Evolutionary conservation across 2,113 vertebrate genomes (phyloP).

Genomic region (Chrysochloris asiatica): DNA sequence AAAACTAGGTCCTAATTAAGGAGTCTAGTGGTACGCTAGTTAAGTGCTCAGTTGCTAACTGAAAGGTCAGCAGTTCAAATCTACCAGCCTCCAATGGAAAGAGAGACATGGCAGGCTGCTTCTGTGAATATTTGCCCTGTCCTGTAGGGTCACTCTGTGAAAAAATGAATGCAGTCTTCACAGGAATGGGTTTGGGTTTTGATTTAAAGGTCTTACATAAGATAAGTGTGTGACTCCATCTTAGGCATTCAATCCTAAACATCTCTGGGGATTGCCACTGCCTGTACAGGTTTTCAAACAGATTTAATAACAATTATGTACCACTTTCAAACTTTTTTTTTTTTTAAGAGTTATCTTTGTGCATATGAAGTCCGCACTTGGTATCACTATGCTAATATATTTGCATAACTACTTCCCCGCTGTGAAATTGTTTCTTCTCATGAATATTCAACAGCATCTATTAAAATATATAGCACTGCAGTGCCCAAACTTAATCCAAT

Average conservation of each 20-base stretch:
- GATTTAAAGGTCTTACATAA: neutral
- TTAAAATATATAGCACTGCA: neutral
- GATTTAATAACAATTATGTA: neutral
- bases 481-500: neutral
- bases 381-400: neutral
- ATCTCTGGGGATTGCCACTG: neutral
- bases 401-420: neutral
- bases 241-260: neutral
- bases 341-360: neutral
- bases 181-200: neutral
- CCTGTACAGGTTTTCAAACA: neutral
- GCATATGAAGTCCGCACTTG: neutral
- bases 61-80: neutral
- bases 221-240: too few relatives aligned
- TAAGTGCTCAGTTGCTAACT: neutral
- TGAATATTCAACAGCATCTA: neutral
- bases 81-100: neutral
- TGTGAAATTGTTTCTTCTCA: neutral
- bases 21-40: neutral
- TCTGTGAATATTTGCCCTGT: neutral
- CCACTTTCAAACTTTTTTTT: neutral
- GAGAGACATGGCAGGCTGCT: neutral
- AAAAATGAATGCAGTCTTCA: neutral
- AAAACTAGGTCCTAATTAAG: neutral
- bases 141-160: neutral